Conservation (phyloP, 2,797 vertebrate genomes). For the Saxicola maurus region DNA sequence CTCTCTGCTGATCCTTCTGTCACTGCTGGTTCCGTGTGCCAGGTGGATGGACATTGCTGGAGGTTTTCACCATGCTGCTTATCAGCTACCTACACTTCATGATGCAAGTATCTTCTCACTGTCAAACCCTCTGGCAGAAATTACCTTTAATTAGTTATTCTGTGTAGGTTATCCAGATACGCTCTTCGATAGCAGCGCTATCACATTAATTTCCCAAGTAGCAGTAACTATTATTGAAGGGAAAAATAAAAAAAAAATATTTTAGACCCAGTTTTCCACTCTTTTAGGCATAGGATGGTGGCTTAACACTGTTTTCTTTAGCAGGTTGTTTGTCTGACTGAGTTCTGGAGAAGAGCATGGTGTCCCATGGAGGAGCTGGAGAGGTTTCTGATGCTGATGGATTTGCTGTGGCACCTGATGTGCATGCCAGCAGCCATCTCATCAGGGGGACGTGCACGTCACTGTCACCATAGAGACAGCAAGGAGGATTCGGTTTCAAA, state of each 20-base stretch:
- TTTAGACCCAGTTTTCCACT: neutral
- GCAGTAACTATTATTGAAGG: neutral
- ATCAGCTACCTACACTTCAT: slow-evolving; percentile 19
- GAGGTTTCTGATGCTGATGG: neutral
- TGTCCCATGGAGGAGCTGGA: neutral
- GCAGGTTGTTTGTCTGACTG: neutral
- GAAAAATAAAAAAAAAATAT: neutral
- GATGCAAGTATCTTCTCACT: neutral
- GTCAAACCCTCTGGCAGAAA: slow-evolving; percentile 2
- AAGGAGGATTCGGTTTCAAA: slow-evolving; percentile 65
- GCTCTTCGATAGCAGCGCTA: neutral
- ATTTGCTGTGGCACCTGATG: neutral
- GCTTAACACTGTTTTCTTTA: neutral
- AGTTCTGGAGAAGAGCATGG: neutral
- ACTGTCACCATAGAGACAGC: slow-evolving; percentile 72
- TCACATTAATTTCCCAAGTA: neutral
- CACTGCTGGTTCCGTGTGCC: neutral
- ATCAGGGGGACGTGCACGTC: slow-evolving; percentile 5
- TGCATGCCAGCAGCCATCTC: neutral
- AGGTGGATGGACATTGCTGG: neutral
- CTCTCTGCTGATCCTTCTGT: slow-evolving; percentile 29
- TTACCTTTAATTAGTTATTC: slow-evolving; percentile 6
- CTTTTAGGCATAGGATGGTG: neutral
- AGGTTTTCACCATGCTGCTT: slow-evolving; percentile 17
- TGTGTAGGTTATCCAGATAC: neutral